phyloP scores from a whole-genome alignment of 2,113 vertebrate genomes.

The Henicopernis longicauda region DNA sequence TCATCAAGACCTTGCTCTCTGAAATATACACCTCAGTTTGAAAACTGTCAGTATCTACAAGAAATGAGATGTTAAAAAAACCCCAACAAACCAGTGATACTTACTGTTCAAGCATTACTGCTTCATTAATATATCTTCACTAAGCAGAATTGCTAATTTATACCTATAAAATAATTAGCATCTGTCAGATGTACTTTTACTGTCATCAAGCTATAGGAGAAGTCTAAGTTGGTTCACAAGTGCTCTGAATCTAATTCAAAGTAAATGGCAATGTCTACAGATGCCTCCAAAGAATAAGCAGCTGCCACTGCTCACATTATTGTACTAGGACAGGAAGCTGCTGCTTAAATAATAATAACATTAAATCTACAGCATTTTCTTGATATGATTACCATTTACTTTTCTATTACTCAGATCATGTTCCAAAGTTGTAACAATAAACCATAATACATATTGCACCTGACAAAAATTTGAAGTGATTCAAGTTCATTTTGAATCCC shows the following conservation, averaged over 20 bases:
- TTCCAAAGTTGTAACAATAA: neutral
- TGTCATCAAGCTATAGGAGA: neutral
- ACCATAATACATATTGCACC: neutral
- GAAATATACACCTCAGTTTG: conserved; percentile 52
- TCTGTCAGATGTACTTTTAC: neutral
- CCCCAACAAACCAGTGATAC: neutral
- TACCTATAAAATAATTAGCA: neutral
- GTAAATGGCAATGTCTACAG: neutral
- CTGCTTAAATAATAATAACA: neutral
- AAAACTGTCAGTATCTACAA: conserved; percentile 40
- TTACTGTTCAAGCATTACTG: neutral
- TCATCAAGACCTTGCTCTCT: conserved; percentile 49
- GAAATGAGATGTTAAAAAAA: neutral
- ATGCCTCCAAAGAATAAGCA: neutral
- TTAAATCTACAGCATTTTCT: neutral
- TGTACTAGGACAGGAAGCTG: neutral
- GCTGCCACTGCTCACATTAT: neutral
- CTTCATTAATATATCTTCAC: neutral
- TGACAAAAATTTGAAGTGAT: neutral
- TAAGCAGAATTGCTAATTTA: conserved; percentile 26
- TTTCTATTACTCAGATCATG: neutral
- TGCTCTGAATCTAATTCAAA: neutral
- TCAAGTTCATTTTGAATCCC: neutral
- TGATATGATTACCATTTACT: neutral
- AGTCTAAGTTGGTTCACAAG: neutral